Evolutionary conservation across 2,113 vertebrate genomes (phyloP).

Genomic region (Podarcis muralis): DNA sequence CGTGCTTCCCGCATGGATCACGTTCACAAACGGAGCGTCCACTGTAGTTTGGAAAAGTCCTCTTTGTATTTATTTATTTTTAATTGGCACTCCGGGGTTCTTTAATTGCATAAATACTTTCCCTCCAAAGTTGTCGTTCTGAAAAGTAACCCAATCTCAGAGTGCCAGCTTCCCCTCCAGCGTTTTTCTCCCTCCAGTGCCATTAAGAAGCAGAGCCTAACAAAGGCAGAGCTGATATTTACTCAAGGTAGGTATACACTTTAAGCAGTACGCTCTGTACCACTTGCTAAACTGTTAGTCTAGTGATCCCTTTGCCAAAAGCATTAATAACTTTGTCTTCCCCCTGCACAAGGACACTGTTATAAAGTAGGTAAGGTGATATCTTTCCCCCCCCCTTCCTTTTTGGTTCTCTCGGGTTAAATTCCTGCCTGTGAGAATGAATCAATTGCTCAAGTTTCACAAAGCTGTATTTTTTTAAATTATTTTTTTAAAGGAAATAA

Average conservation of each 20-base stretch:
- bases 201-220: fast-evolving
- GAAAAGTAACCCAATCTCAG: not conserved
- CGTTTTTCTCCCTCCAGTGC: not conserved
- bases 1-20: too few species aligned
- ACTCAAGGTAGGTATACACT: not conserved
- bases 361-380: not conserved
- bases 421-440: not conserved
- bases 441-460: not conserved
- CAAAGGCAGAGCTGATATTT: not conserved
- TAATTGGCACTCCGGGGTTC: not conserved
- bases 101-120: not conserved
- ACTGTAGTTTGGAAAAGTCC: too few species aligned
- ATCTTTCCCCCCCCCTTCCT: not conserved
- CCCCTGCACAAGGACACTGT: not conserved
- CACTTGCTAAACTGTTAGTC: not conserved
- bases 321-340: not conserved
- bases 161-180: not conserved
- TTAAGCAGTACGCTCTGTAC: not conserved
- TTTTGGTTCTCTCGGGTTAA: not conserved
- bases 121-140: not conserved
- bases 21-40: too few species aligned
- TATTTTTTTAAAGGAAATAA: too few species aligned
- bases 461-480: not conserved
- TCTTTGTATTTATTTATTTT: too few species aligned
- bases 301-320: not conserved